A percentile compares a stretch with the other conserved stretches of the same genome.
These are phyloP conservation scores for Linnaemya vulpina DNA, from an alignment of 2,888 invertebrate genomes.

Conservation along the genomic window DNA sequence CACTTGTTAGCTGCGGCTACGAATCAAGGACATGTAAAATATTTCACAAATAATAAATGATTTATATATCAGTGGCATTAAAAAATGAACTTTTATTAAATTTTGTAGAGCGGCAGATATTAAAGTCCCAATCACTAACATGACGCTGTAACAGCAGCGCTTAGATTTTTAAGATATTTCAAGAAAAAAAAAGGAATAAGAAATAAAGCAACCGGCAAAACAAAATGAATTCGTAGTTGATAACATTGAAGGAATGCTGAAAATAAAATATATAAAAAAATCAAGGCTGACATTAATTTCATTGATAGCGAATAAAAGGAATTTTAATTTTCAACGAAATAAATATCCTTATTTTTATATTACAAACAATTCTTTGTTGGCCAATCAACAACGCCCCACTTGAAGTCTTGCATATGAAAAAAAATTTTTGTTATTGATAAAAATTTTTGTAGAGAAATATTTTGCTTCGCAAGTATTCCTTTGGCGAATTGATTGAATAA, in stretches of 20 bases:
- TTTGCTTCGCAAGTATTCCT: not conserved
- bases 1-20: too few relatives aligned
- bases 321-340: not conserved
- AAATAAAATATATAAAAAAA: conserved; percentile 2
- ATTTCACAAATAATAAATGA: too few relatives aligned
- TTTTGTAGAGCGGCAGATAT: too few relatives aligned
- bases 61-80: too few relatives aligned
- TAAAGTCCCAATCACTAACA: too few relatives aligned
- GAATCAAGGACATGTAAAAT: too few relatives aligned
- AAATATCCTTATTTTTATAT: not conserved
- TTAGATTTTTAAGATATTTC: not conserved
- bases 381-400: too few relatives aligned
- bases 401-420: not conserved
- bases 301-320: conserved; percentile 17
- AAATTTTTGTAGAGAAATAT: not conserved
- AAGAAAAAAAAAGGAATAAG: not conserved
- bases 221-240: not conserved
- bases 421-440: not conserved
- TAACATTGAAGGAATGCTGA: conserved; percentile 16
- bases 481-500: conserved; percentile 30
- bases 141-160: too few relatives aligned
- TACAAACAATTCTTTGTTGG: too few relatives aligned
- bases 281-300: not conserved
- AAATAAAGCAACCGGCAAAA: conserved; percentile 1
- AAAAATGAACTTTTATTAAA: too few relatives aligned